Evolutionary conservation across 2,797 vertebrate species (phyloP), one percentile per base, ranked within the genome.

Genomic region (Sebastes iracundus): DNA sequence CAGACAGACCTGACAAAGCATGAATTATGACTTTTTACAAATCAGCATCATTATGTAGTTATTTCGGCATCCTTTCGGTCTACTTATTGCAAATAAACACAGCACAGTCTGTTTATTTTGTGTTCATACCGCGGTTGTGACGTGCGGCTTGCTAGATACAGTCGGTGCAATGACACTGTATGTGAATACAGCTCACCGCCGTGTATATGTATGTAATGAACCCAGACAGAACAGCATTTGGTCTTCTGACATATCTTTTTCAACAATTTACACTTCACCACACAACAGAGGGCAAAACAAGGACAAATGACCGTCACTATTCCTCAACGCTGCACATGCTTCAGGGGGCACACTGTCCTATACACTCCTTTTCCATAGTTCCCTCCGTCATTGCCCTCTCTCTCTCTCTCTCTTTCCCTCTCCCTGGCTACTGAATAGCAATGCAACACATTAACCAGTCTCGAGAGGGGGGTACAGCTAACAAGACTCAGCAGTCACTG

Each of bases 401-500:
- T 14, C 42, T 46, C 35, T 14, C 5, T 35, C 33, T 32, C 32
- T 10, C 32, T 38, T 6, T 65, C 64, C 27, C 62, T 58, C 23
- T 64, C 61, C 28, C 56, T 42, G 33, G 70, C 79, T 66, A 35
- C 79, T 53, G 86, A 88, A 88, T 70, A 77, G 80, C 80, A 87
- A 76, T 81, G 79, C 71, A 88, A 82, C 79, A 85, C 82, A 90
- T 88, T 86, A 83, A 85, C 80, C 64, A 82, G 84, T 82, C 83
- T 81, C 38, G 3, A 84, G 78, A 87, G 87, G 65, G 65, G 75
- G 72, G 83, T 79, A 18, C 66, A 20, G 79, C 84, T 83, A 89
- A 89, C 84, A 72, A 84, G 86, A 82, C 83, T 87, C 90, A 63
- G 75, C 84, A 81, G 77, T 84, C 84, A 68, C 86, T 86, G 87